Percentiles rank a stretch among this genome's conserved stretches.
Evolutionary conservation across 2,797 vertebrate species (phyloP).

Genomic region (Microctenopoma steveboyesi): DNA sequence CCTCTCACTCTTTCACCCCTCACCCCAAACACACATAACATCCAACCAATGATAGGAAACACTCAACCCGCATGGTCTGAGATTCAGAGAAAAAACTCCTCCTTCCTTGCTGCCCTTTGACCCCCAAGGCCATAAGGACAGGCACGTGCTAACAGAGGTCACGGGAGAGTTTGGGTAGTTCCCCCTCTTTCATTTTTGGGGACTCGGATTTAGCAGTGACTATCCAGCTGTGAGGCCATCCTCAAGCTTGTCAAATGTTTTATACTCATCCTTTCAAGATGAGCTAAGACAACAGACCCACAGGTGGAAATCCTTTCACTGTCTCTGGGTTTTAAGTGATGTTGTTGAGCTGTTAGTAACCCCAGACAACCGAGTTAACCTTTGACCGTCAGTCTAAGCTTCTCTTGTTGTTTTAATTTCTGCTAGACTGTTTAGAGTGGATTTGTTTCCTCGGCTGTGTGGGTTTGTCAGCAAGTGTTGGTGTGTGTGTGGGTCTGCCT

Average conservation of each 20-base stretch:
- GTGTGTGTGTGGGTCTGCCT: slow-evolving; percentile 66
- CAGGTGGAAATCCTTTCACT: slow-evolving; percentile 45
- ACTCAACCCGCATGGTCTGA: slow-evolving; percentile 32
- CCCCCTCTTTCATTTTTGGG: slow-evolving; percentile 57
- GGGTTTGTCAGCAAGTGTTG: slow-evolving; percentile 13
- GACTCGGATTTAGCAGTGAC: slow-evolving; percentile 44
- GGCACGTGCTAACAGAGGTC: slow-evolving; percentile 71
- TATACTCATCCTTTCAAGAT: slow-evolving; percentile 40
- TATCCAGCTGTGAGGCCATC: slow-evolving; percentile 51
- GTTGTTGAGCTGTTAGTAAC: slow-evolving; percentile 8
- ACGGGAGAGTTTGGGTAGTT: slow-evolving; percentile 57
- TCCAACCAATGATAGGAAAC: slow-evolving; percentile 37
- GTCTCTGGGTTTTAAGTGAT: slow-evolving; percentile 21
- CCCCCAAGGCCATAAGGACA: slow-evolving; percentile 63
- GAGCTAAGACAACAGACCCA: slow-evolving; percentile 50
- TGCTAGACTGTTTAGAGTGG: background rate
- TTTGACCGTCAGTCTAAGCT: slow-evolving; percentile 8
- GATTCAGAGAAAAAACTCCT: slow-evolving; percentile 58
- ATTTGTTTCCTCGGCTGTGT: slow-evolving; percentile 1
- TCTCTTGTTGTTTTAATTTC: slow-evolving; percentile 24
- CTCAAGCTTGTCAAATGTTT: slow-evolving; percentile 61
- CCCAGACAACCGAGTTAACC: background rate
- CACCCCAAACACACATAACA: slow-evolving; percentile 8
- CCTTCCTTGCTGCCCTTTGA: slow-evolving; percentile 56
- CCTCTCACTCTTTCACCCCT: slow-evolving; percentile 29